Base-by-base conservation (phyloP, 2,888 invertebrate genomes). In the Aspidiotus destructor region DNA sequence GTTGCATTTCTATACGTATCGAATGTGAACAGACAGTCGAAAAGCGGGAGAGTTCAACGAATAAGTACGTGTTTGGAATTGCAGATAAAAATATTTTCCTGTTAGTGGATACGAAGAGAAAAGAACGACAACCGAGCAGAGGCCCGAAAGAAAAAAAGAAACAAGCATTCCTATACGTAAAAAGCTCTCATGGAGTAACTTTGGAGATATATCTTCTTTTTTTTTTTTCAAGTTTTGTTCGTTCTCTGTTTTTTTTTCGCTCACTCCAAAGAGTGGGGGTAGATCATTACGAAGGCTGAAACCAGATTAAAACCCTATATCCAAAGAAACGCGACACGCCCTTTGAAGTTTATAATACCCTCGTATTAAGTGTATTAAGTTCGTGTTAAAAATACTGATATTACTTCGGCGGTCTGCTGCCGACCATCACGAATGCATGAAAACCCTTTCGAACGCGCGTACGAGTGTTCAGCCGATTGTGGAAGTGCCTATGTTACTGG, bases 31-130 rank as follows among this genome's bases (percentile, higher is more conserved):
- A 65, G 65, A 60, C 58, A 65, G 44, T 28, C 52, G 40, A 65
- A 65, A 65, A 16, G 65, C 10, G 40, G 60, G 44, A 57, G 57
- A 48, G 65, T 65, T 65, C 65, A 60, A 65, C 65, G 65, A 65
- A 65, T 60, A 42, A 17, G 65, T 65, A 65, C 65, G 65, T 65
- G 65, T 65, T 44, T 44, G 44, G 65, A 65, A 65, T 65, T 58
- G 44, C 48, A 44, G 44, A 65, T 65, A 60, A 65, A 44, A 65
- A 60, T 65, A 58, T 65, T 65, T 65, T 48, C 28, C 28, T 40
- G 48, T 42, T 28, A 28, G 28, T 28, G 28, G 65, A 13, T 48
- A 48, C 48, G 10, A n/a, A 11, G 48, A n/a, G 48, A 48, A 48
- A 48, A 48, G 9, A 28, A 28, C 28, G 28, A 28, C 28, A 28